Conservation (phyloP, 2,888 invertebrate species). For the Odontomyia ornata region DNA sequence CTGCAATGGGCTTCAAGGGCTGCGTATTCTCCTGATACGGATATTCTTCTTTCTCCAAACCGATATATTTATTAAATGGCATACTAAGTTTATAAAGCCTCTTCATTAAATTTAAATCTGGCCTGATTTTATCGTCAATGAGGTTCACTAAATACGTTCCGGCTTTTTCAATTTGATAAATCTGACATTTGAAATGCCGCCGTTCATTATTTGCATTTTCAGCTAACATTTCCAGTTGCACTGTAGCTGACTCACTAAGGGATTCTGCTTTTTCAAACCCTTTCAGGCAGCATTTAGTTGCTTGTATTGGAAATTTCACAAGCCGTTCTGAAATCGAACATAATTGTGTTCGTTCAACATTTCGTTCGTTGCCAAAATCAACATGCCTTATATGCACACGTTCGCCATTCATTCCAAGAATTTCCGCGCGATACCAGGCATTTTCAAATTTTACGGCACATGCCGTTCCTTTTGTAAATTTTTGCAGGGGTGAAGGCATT, state of each 20-base stretch:
- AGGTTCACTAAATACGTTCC: constrained; percentile 66
- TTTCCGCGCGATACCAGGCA: constrained; percentile 90
- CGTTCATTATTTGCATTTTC: constrained; percentile 66
- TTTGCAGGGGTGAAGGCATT: constrained; percentile 64
- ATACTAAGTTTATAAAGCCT: constrained; percentile 65
- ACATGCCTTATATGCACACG: constrained; percentile 82
- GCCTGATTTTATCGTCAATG: constrained; percentile 67
- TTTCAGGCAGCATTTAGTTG: constrained; percentile 79
- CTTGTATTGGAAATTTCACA: constrained; percentile 75
- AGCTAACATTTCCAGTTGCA: constrained; percentile 74
- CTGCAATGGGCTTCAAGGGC: neutral
- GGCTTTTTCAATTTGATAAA: constrained; percentile 57
- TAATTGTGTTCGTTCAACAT: constrained; percentile 70
- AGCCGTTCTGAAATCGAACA: constrained; percentile 73
- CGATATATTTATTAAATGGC: constrained; percentile 62
- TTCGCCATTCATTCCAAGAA: constrained; percentile 70
- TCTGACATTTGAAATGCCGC: constrained; percentile 61
- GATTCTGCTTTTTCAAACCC: constrained; percentile 65
- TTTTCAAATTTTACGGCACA: constrained; percentile 83
- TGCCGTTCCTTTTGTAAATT: constrained; percentile 69
- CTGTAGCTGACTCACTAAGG: constrained; percentile 58
- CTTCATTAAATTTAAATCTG: constrained; percentile 69
- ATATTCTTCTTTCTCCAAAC: constrained; percentile 59
- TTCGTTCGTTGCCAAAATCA: constrained; percentile 95
- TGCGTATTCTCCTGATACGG: neutral